Percentiles rank a stretch among this genome's conserved stretches.
Conservation (phyloP, 2,113 vertebrate species). For the Symphodus melops region DNA sequence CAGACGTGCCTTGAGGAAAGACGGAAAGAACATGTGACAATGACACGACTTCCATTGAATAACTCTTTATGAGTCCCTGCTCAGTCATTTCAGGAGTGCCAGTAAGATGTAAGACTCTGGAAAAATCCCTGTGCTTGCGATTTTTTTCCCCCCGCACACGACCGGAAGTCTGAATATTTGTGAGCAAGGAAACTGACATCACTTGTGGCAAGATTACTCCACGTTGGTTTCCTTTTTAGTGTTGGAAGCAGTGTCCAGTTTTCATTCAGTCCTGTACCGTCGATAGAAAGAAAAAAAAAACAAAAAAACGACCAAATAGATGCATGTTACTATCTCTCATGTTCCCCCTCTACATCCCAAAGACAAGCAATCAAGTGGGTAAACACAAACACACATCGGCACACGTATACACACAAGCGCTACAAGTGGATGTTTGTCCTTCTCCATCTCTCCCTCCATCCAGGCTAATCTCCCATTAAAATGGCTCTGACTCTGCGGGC, state of each 20-base stretch:
- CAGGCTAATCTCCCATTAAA: slow-evolving; percentile 70
- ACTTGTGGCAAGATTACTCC: no score
- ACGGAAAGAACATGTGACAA: slow-evolving; percentile 21
- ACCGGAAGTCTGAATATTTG: neutral
- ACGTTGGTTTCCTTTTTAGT: no score
- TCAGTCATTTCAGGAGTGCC: slow-evolving; percentile 11
- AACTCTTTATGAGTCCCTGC: slow-evolving; percentile 17
- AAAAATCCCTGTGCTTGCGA: neutral
- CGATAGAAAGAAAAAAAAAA: no score
- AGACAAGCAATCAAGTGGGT: slow-evolving; percentile 63
- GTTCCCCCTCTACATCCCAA: slow-evolving; percentile 25
- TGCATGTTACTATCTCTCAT: slow-evolving; percentile 9
- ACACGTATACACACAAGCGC: slow-evolving; percentile 1
- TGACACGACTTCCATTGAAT: slow-evolving; percentile 23
- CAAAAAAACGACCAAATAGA: slow-evolving; percentile 23
- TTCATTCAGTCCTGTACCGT: no score
- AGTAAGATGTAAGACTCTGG: neutral
- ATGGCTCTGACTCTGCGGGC: slow-evolving; percentile 52
- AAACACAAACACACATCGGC: slow-evolving; percentile 42
- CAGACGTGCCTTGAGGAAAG: slow-evolving; percentile 36
- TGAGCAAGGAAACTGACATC: no score
- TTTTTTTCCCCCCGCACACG: neutral
- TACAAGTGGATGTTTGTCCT: slow-evolving; percentile 64
- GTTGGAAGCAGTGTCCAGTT: no score
- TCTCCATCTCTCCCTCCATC: slow-evolving; percentile 30